These are phyloP conservation scores for Chrysolina oricalcia DNA, from an alignment of 2,888 invertebrate genomes.

Conservation along the genomic window DNA sequence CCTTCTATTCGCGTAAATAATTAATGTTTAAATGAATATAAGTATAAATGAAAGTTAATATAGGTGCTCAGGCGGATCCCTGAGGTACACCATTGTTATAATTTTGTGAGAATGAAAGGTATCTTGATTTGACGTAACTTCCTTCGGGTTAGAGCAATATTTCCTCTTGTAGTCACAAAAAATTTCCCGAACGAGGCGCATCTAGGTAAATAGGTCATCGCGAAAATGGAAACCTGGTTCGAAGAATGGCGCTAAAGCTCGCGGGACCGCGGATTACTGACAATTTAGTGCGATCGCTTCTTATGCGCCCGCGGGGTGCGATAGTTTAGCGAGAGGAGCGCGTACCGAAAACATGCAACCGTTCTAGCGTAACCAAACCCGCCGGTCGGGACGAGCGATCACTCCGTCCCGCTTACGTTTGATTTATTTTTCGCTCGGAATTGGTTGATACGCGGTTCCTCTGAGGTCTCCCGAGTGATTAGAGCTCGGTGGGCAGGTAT, in stretches of 20 bases:
- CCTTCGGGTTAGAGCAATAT: too few species aligned
- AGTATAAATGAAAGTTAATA: too few species aligned
- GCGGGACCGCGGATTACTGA: slow-evolving; percentile 65
- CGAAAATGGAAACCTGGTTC: background rate
- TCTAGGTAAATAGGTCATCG: slow-evolving; percentile 17
- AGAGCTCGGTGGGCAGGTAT: slow-evolving; percentile 1
- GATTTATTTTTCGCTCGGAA: slow-evolving; percentile 21
- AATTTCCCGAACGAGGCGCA: background rate
- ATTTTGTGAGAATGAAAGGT: too few species aligned
- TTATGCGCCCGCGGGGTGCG: slow-evolving; percentile 66
- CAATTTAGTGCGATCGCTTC: slow-evolving; percentile 66
- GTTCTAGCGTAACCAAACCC: slow-evolving; percentile 24
- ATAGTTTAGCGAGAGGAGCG: slow-evolving; percentile 63
- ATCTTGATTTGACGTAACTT: too few species aligned
- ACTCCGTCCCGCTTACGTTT: slow-evolving; percentile 13
- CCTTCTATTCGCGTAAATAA: too few species aligned
- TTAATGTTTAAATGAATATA: too few species aligned
- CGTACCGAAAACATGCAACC: slow-evolving; percentile 42
- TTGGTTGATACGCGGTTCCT: slow-evolving; percentile 11
- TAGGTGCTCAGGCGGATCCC: too few species aligned
- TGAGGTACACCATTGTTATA: too few species aligned
- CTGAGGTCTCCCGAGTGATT: slow-evolving; percentile 21
- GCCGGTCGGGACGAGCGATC: background rate
- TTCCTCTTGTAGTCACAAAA: background rate
- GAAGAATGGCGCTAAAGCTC: slow-evolving; percentile 34